Evolutionary conservation across 2,888 invertebrate genomes (phyloP), one percentile per base, ranked within the genome.

Genomic region (Scaptomyza caliginosa): DNA sequence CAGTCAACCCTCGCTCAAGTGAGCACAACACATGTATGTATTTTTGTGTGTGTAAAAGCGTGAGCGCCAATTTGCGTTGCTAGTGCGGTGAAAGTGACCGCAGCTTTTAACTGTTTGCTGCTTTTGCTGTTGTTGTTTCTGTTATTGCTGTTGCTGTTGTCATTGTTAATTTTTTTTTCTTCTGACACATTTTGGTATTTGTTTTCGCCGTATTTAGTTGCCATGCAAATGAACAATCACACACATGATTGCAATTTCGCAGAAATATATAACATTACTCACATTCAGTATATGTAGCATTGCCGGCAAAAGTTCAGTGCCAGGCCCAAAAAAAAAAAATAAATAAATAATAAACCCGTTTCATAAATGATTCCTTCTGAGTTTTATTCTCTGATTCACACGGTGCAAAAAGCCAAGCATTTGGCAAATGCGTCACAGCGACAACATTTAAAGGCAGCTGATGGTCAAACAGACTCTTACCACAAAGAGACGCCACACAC

Each of bases 21-120:
- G 28, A 13, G 28, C 21, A 42, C 19, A 51, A 52, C 23, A 38
- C 21, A 32, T 21, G 26, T 17, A 48, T 21, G 7, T 13, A 49
- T 17, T 19, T 24, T 58, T 21, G 16, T n/a, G 21, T 42, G 11
- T 32, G 21, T n/a, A 21, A 32, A 30, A 13, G 34, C n/a, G 46
- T 24, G 48, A 43, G 67, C 32, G 38, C 42, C 58, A 40, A 52
- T 64, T 63, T 49, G 46, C 26, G 43, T 52, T 65, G 52, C 43
- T 52, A 60, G 49, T 71, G 63, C 52, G 84, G 84, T 80, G 78
- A 78, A 78, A 78, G 81, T 78, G 74, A 73, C 69, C 46, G 51
- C 58, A 55, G 50, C 54, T 56, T 54, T 74, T 63, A 50, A 49
- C 56, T 43, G 42, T 59, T 43, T 57, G 54, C 40, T 67, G 34